These are phyloP conservation scores for Loripinus fragilis DNA, from an alignment of 2,888 invertebrate species.

Conservation along the genomic window DNA sequence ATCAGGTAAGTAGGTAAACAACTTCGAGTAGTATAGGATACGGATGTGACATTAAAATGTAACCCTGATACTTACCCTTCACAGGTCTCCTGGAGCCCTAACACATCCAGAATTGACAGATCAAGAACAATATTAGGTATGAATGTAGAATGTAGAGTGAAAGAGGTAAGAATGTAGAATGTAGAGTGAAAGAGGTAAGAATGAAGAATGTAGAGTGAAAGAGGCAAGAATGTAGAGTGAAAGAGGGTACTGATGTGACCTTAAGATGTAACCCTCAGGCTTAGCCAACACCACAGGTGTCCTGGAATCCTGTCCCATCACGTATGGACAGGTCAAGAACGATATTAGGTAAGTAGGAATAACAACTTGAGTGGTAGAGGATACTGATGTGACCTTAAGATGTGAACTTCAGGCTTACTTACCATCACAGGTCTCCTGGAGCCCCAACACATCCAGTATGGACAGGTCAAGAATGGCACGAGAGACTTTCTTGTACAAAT, in stretches of 20 bases:
- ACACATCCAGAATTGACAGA: too few relatives aligned
- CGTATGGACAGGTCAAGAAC: slow-evolving; percentile 25
- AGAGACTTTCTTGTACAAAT: too few relatives aligned
- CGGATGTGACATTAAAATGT: too few relatives aligned
- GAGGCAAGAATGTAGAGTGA: too few relatives aligned
- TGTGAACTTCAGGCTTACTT: slow-evolving; percentile 60
- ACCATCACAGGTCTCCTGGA: slow-evolving; percentile 50
- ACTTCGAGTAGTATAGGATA: too few relatives aligned
- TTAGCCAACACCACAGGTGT: slow-evolving; percentile 50
- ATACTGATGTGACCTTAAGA: slow-evolving; percentile 42
- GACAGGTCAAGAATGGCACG: slow-evolving; percentile 24
- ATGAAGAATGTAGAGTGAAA: too few relatives aligned
- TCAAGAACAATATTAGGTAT: too few relatives aligned
- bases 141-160: too few relatives aligned
- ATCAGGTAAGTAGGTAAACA: not conserved
- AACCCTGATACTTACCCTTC: too few relatives aligned
- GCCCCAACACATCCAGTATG: slow-evolving; percentile 29
- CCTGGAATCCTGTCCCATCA: slow-evolving; percentile 50
- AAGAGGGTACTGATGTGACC: slow-evolving; percentile 55
- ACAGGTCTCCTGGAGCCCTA: too few relatives aligned
- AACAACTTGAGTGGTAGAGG: slow-evolving; percentile 55
- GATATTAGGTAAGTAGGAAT: not conserved
- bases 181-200: too few relatives aligned
- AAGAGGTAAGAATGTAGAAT: too few relatives aligned
- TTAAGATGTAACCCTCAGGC: slow-evolving; percentile 54